A percentile compares a stretch with the other conserved stretches of the same genome.
phyloP scores from a whole-genome alignment of 2,888 invertebrate species.

The Mimachlamys varia region DNA sequence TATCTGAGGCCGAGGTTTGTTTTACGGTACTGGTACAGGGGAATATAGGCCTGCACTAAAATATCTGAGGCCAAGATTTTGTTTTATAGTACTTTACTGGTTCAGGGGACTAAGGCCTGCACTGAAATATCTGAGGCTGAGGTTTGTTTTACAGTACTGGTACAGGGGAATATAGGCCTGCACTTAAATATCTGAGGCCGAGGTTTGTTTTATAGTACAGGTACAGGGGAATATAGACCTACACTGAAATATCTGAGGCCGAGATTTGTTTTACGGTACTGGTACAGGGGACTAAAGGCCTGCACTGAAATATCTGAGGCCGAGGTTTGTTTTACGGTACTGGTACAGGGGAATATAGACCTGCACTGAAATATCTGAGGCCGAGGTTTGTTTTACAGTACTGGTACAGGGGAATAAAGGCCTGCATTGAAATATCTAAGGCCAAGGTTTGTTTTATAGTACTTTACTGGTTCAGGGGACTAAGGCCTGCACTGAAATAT shows the following conservation, averaged over 20 bases:
- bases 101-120: no score
- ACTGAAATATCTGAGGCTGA: neutral
- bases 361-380: slow-evolving; percentile 12
- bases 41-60: neutral
- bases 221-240: no score
- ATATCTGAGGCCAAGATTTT: neutral
- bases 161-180: no score
- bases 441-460: neutral
- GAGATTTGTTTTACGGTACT: neutral
- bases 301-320: slow-evolving; percentile 19
- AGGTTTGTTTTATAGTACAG: neutral
- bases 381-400: neutral
- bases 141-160: neutral
- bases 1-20: neutral
- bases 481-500: neutral
- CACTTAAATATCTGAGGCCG: slow-evolving; percentile 13
- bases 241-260: slow-evolving; percentile 19
- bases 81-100: neutral
- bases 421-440: neutral
- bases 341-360: no score
- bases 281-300: no score
- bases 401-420: no score
- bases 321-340: neutral
- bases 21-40: neutral
- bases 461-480: no score